Evolutionary conservation across 2,113 vertebrate genomes (phyloP), one percentile per base, ranked within the genome.

Genomic region (Bothrops jararaca): DNA sequence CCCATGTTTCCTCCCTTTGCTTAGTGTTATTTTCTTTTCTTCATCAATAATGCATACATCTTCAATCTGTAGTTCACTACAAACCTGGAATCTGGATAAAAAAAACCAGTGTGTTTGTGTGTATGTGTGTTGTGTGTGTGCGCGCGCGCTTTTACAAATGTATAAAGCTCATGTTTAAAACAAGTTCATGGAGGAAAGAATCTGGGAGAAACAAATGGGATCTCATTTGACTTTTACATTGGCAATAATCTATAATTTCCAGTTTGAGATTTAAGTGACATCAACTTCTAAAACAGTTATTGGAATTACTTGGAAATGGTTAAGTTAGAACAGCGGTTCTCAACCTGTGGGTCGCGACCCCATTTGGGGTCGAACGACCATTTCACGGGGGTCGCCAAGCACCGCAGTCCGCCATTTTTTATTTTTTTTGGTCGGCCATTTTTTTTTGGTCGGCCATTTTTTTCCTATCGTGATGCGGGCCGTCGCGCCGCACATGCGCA

Each of bases 21-120:
- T 96, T 96, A 95, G 96, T 96, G 96, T 94, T 95, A 89, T 95
- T 89, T 96, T 96, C 95, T 96, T 95, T 94, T 93, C 93, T 95
- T 95, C 91, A 96, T 93, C 96, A 94, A 94, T 91, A 92, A 95
- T 93, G 94, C 95, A 96, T 97, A 96, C 96, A 95, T 94, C 95
- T 96, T 96, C 96, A 96, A 96, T 96, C 96, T 94, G 91, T 92
- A 93, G 85, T 90, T 96, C 93, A 92, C 93, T 95, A 29, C 22
- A 15, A 50, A 93, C 95, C 95, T 95, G 58, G 24, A 60, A 60
- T 60, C 24, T 26, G 23, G 57, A 23, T 3, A 7, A 23, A 23
- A 24, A 6, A 23, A 6, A 3, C 57, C 20, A 57, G 56, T 7
- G 56, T 58, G 57, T 58, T 1, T 58, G 20, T 56, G 18, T 20